Conservation (phyloP, 2,888 invertebrate genomes). For the Blomia tropicalis region DNA sequence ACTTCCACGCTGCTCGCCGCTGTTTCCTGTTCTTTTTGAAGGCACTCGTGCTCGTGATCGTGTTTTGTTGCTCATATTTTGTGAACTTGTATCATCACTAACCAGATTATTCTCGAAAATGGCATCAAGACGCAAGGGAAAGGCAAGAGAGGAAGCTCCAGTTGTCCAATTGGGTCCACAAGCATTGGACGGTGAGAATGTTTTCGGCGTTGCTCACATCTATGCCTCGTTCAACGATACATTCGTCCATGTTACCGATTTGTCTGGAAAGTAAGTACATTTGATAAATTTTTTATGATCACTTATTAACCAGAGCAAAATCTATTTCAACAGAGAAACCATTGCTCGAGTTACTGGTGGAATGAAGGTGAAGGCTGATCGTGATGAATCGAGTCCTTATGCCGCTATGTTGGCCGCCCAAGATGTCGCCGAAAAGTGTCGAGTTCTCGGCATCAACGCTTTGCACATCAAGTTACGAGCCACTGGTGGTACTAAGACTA, state of each 20-base stretch:
- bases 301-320: too few species aligned
- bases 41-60: too few species aligned
- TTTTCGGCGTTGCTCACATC: constrained; percentile 98
- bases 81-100: not conserved
- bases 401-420: constrained; percentile 99
- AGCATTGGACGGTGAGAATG: constrained; percentile 88
- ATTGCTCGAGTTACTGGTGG: constrained; percentile 74
- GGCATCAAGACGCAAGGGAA: constrained; percentile 30
- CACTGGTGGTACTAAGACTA: constrained; percentile 88
- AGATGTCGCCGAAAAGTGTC: constrained; percentile 98
- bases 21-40: constrained; percentile 13
- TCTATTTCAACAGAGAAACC: constrained; percentile 41
- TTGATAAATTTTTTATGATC: not conserved
- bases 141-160: constrained; percentile 28
- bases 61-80: too few species aligned
- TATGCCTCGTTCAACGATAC: constrained; percentile 99
- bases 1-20: not conserved
- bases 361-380: constrained; percentile 99
- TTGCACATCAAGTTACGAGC: constrained; percentile 95
- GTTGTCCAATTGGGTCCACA: constrained; percentile 40
- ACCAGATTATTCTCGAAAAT: constrained; percentile 19
- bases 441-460: constrained; percentile 87
- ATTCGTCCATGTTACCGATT: constrained; percentile 97
- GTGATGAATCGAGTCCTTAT: constrained; percentile 98
- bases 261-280: constrained; percentile 63